Conservation (phyloP, 2,888 invertebrate species). For the Rhagonycha lutea region DNA sequence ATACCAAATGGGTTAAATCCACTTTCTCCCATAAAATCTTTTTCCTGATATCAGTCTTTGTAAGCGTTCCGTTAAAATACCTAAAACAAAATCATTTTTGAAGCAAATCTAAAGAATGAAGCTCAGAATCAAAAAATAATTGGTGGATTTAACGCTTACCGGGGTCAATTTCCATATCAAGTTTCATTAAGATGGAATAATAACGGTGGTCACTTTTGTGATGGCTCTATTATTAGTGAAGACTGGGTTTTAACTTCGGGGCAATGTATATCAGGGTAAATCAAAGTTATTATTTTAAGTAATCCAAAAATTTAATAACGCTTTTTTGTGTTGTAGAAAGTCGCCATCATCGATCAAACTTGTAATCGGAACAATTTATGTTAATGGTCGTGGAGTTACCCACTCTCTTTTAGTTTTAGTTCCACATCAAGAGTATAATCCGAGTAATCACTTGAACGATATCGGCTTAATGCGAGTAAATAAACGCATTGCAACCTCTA, state of each 20-base stretch:
- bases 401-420: not conserved
- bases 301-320: not conserved
- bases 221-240: not conserved
- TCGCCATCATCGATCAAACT: not conserved
- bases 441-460: not conserved
- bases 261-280: not conserved
- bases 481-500: not conserved
- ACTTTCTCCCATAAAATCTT: not conserved
- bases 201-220: not conserved
- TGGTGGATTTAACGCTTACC: not conserved
- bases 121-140: not conserved
- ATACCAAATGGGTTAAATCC: not conserved
- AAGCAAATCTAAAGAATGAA: not conserved
- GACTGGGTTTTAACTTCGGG: constrained; percentile 1
- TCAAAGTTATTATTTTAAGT: not conserved
- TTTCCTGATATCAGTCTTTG: not conserved
- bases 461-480: not conserved
- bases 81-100: not conserved
- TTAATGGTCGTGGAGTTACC: not conserved
- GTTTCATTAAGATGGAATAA: not conserved
- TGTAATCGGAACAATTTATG: not conserved
- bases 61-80: too few species aligned
- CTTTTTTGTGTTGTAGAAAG: not conserved
- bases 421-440: not conserved
- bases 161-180: constrained; percentile 3